Percentiles rank a stretch among this genome's conserved stretches.
phyloP scores from a whole-genome alignment of 2,888 invertebrate genomes.

The Orthonevra nobilis region DNA sequence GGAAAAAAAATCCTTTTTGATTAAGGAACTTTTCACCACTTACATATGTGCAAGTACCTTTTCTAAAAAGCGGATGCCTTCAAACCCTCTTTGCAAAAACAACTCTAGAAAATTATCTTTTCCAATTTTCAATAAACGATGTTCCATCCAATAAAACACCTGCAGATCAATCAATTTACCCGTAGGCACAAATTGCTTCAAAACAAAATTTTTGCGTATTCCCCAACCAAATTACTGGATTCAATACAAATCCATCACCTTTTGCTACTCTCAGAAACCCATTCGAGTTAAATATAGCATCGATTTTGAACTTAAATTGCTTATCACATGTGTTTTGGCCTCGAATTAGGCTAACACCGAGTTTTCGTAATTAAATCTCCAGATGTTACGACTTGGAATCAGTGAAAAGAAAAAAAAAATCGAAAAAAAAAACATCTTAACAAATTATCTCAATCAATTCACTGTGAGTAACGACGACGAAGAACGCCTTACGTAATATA shows the following conservation, averaged over 20 bases:
- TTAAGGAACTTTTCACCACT: too few species aligned
- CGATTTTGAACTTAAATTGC: constrained; percentile 11
- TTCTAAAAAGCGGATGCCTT: too few species aligned
- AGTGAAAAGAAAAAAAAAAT: background rate
- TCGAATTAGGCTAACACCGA: background rate
- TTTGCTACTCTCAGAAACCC: background rate
- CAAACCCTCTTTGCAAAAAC: too few species aligned
- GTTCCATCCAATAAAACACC: too few species aligned
- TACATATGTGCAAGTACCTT: too few species aligned
- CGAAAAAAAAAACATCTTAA: constrained; percentile 12
- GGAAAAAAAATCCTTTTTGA: too few species aligned
- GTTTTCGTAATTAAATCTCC: constrained; percentile 58
- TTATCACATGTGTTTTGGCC: constrained; percentile 25
- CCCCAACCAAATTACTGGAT: constrained; percentile 4
- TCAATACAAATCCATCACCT: constrained; percentile 37
- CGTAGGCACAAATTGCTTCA: too few species aligned
- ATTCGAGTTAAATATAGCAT: constrained; percentile 12
- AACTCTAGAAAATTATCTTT: too few species aligned
- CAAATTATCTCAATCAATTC: constrained; percentile 34
- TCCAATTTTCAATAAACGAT: too few species aligned
- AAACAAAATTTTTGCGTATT: too few species aligned
- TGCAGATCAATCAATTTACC: too few species aligned
- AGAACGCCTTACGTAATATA: background rate
- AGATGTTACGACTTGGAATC: background rate
- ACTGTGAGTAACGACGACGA: background rate